Base-by-base conservation (phyloP, 2,113 vertebrate species). In the Bujurquina vittata region DNA sequence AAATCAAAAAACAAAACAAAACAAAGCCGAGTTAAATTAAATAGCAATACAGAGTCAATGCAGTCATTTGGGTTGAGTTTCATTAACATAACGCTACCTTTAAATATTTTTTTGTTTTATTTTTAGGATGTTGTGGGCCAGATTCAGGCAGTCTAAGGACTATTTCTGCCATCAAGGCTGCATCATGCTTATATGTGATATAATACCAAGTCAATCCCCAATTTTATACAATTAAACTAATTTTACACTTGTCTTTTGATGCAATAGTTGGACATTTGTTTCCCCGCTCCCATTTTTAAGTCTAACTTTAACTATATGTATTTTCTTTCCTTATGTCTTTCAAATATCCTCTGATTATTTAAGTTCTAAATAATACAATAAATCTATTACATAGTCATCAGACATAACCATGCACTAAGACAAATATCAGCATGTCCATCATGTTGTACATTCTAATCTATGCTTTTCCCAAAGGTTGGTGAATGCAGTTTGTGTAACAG, bases 401-500 rank as follows among this genome's bases (percentile, higher is more conserved):
- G 49, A 54, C 49, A 18, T 54, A 54, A 54, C 49, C 20, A 54
- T 9, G 26, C 14, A 54, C 20, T 10, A 52, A 33, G 46, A 60
- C 33, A 62, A 10, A 61, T 9, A 52, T 49, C 57, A 29, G 11
- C 54, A 75, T 54, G 35, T 54, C 37, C 43, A 75, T 55, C 15
- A 58, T 7, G 76, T 10, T 22, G 4, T 55, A 18, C n/a, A 59
- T 18, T 20, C 72, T 77, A 56, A 18, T 22, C 63, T 77, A 26
- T 52, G 63, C 14, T 29, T 85, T n/a, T 43, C 18, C 49, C 22
- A 83, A 56, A n/a, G 26, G 40, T 56, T 72, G 49, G 35, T 69
- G 22, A 49, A 56, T 52, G 65, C 63, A 49, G 55, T 72, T 77
- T 82, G 69, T 73, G 58, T 77, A 74, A 40, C 35, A 23, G 54